phyloP scores from a whole-genome alignment of 1,140 invertebrate genomes.

The Caenorhabditis tropicalis region DNA sequence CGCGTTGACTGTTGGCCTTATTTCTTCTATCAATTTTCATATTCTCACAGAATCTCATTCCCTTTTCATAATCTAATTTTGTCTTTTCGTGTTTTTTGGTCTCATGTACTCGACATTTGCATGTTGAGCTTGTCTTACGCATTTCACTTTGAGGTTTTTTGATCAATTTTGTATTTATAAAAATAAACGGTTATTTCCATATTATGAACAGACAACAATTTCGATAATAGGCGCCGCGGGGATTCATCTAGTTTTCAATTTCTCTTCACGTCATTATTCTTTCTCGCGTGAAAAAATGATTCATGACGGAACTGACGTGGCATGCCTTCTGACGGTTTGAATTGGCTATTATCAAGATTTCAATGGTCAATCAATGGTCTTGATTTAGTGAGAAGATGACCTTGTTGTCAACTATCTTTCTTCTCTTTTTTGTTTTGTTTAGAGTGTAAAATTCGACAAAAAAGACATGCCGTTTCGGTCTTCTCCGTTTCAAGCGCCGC shows the following conservation, averaged over 20 bases:
- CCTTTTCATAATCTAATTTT: neutral
- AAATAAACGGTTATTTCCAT: constrained; percentile 21
- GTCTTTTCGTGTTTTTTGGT: neutral
- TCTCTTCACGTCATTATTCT: neutral
- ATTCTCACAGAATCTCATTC: constrained; percentile 9
- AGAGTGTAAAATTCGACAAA: neutral
- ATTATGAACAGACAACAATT: neutral
- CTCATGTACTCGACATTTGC: neutral
- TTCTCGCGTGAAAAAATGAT: neutral
- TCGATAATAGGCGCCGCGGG: neutral
- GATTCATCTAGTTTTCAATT: neutral
- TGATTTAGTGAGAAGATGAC: neutral
- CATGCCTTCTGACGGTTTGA: neutral
- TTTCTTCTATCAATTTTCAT: neutral
- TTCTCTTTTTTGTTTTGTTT: constrained; percentile 14
- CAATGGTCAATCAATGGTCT: constrained; percentile 17
- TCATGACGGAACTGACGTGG: constrained; percentile 4
- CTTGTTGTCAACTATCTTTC: neutral
- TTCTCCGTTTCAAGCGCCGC: neutral
- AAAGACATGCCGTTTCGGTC: neutral
- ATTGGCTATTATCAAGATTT: neutral
- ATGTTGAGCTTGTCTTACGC: neutral
- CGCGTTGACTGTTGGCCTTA: neutral
- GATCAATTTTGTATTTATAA: constrained; percentile 10
- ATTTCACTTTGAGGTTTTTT: neutral